A percentile compares a stretch with the other conserved stretches of the same genome.
Evolutionary conservation across 2,797 vertebrate genomes (phyloP).

Genomic region (Rhinichthys osculus): DNA sequence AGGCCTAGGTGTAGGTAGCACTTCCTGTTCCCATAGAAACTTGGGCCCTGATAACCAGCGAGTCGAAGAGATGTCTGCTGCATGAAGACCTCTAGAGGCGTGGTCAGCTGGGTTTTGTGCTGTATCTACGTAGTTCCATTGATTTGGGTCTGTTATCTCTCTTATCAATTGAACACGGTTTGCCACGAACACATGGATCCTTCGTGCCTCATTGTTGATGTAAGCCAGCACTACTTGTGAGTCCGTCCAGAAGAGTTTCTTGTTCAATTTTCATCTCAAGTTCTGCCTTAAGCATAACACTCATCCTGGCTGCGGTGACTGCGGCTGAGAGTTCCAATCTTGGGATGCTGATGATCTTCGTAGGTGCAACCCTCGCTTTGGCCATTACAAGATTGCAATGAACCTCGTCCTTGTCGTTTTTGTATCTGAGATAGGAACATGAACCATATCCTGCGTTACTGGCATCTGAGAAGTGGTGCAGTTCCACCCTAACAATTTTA

Average conservation of each 20-base stretch:
- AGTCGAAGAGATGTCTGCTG: too few species aligned
- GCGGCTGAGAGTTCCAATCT: slow-evolving; percentile 56
- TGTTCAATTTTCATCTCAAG: slow-evolving; percentile 41
- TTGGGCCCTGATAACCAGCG: too few species aligned
- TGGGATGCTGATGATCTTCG: slow-evolving; percentile 57
- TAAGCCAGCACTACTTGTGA: slow-evolving; percentile 54
- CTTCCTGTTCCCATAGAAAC: too few species aligned
- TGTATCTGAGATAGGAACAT: slow-evolving; percentile 14
- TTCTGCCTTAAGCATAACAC: slow-evolving; percentile 46
- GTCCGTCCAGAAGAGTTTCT: slow-evolving; percentile 54
- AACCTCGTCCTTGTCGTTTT: slow-evolving; percentile 2
- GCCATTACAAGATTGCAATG: slow-evolving; percentile 54
- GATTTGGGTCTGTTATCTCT: too few species aligned
- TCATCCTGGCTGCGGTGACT: slow-evolving; percentile 12
- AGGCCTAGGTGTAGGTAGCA: too few species aligned
- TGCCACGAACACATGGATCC: slow-evolving; percentile 28
- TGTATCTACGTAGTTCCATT: too few species aligned
- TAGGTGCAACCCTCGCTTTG: slow-evolving; percentile 58
- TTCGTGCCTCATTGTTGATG: slow-evolving; percentile 38
- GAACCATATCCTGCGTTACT: not conserved
- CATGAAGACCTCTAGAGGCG: too few species aligned
- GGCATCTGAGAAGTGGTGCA: not conserved
- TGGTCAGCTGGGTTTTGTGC: too few species aligned
- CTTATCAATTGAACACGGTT: slow-evolving; percentile 43
- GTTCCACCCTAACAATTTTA: not conserved